Evolutionary conservation across 2,888 invertebrate genomes (phyloP).

Genomic region (Chydorus sphaericus): DNA sequence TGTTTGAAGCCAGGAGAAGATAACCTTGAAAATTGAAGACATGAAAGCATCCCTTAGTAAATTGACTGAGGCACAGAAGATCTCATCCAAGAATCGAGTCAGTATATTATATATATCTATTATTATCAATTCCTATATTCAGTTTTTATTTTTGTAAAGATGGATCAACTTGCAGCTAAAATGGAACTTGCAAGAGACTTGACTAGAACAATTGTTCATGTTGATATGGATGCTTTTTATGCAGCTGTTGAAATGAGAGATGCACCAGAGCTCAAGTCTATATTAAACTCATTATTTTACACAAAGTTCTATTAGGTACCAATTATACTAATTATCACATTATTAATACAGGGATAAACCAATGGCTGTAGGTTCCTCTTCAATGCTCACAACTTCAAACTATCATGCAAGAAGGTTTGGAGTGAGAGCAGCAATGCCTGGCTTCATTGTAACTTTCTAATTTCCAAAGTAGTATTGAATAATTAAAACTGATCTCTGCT

Average conservation of each 20-base stretch:
- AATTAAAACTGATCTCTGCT: neutral
- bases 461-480: neutral
- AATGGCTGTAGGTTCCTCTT: conserved; percentile 40
- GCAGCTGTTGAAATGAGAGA: conserved; percentile 42
- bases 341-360: conserved; percentile 30
- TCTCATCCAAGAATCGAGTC: conserved; percentile 23
- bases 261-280: conserved; percentile 25
- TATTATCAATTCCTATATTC: neutral
- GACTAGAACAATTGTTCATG: conserved; percentile 34
- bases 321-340: neutral
- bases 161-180: conserved; percentile 28
- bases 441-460: conserved; percentile 32
- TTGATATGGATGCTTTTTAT: conserved; percentile 47
- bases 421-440: conserved; percentile 45
- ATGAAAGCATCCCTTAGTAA: conserved; percentile 24
- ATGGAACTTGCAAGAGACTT: conserved; percentile 33
- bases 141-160: conserved; percentile 24
- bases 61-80: conserved; percentile 26
- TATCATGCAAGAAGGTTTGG: conserved; percentile 41
- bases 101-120: neutral
- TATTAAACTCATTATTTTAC: neutral
- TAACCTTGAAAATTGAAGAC: conserved; percentile 31
- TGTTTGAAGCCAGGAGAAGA: conserved; percentile 33
- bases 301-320: neutral
- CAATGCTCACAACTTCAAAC: conserved; percentile 44